Evolutionary conservation across 2,797 vertebrate genomes (phyloP).

Genomic region (Tauraco hartlaubi): DNA sequence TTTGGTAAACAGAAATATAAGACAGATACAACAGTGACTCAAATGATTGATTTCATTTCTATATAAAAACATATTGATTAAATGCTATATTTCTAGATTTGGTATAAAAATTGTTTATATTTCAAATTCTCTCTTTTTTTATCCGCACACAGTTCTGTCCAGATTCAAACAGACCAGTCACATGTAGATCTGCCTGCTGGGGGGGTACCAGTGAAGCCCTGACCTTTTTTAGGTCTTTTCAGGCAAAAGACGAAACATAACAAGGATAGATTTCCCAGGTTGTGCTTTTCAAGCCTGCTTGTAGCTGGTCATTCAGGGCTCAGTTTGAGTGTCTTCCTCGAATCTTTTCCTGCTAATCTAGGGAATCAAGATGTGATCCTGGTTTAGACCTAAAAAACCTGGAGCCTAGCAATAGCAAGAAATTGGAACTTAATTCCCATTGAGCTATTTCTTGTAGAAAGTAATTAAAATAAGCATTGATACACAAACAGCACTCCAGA

Average conservation of each 20-base stretch:
- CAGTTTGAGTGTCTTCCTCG: slow-evolving; percentile 18
- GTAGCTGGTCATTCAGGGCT: slow-evolving; percentile 8
- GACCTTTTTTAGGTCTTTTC: not conserved
- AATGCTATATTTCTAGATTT: not conserved
- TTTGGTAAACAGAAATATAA: not conserved
- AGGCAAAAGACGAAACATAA: not conserved
- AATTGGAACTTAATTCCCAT: slow-evolving; percentile 56
- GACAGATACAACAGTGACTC: not conserved
- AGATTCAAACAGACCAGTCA: not conserved
- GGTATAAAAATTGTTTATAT: not conserved
- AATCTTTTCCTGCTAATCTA: not conserved
- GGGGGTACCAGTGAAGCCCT: not conserved
- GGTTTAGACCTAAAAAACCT: slow-evolving; percentile 34
- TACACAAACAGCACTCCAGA: slow-evolving; percentile 74
- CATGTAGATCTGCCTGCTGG: not conserved
- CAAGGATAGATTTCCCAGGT: slow-evolving; percentile 50
- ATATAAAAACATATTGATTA: not conserved
- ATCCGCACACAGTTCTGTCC: not conserved
- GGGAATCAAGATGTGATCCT: slow-evolving; percentile 13
- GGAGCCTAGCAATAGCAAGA: slow-evolving; percentile 14
- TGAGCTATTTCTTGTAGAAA: slow-evolving; percentile 64
- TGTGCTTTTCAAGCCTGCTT: slow-evolving; percentile 73
- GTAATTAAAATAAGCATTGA: slow-evolving; percentile 80
- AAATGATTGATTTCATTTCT: not conserved
- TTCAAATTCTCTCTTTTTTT: not conserved